These are phyloP conservation scores for Leptothorax acervorum DNA, from an alignment of 2,888 invertebrate genomes.

Conservation along the genomic window DNA sequence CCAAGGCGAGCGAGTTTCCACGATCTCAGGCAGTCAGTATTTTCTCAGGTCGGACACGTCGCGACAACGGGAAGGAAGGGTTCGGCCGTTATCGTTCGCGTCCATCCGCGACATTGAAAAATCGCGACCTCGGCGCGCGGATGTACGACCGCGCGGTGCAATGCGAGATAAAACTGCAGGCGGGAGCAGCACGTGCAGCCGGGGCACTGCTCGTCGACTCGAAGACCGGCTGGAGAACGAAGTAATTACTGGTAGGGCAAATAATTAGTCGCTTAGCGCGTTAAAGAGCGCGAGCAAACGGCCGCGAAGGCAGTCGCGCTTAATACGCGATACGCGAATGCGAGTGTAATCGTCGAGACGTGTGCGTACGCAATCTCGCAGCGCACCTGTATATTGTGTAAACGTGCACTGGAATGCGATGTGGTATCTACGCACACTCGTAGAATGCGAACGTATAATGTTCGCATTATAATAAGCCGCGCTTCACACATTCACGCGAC, in stretches of 20 bases:
- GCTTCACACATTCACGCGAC: constrained; percentile 71
- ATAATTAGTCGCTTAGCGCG: constrained; percentile 66
- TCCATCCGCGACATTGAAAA: constrained; percentile 56
- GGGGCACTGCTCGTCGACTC: constrained; percentile 45
- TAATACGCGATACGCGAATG: constrained; percentile 44
- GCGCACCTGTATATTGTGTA: background rate
- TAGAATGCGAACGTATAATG: constrained; percentile 41
- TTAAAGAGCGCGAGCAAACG: constrained; percentile 63
- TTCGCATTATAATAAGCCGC: constrained; percentile 46
- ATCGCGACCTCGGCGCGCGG: constrained; percentile 4
- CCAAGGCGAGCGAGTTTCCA: constrained; percentile 21
- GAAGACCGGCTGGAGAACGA: constrained; percentile 64
- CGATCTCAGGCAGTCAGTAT: constrained; percentile 41
- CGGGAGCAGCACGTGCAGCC: constrained; percentile 6
- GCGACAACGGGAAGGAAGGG: constrained; percentile 26
- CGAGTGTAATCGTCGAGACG: background rate
- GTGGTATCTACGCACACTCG: constrained; percentile 42
- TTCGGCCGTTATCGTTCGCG: constrained; percentile 41
- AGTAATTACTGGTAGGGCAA: constrained; percentile 63
- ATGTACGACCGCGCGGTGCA: background rate
- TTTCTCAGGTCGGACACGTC: constrained; percentile 35
- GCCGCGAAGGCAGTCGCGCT: constrained; percentile 49
- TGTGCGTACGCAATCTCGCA: constrained; percentile 1
- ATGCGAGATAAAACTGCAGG: constrained; percentile 19
- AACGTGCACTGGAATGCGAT: constrained; percentile 54